Evolutionary conservation across 2,888 invertebrate species (phyloP), one percentile per base, ranked within the genome.

Genomic region (Microplitis deprimator): DNA sequence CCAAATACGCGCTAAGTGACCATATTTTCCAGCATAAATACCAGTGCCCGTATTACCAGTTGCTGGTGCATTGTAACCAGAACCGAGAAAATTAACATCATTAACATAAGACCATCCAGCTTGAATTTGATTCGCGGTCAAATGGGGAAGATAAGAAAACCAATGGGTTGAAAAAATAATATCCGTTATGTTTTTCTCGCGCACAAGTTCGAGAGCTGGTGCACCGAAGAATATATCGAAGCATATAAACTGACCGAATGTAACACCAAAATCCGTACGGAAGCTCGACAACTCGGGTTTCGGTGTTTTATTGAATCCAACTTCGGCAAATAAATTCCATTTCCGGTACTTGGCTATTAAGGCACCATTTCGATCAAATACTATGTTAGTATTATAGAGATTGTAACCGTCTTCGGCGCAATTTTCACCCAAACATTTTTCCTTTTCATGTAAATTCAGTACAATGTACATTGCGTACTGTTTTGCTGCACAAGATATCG

Each of bases 111-210:
- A 89, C 90, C 91, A 92, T 1, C 90, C 90, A 1, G 90, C 86
- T 81, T 92, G 92, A n/a, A 89, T 87, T 79, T 90, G 92, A 71
- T 93, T 91, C 71, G 94, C 93, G 92, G 94, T 94, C 71, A 95
- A 89, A 86, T 94, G 96, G 0, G 97, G 97, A 77, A 96, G 87
- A 85, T 95, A 94, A 0, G 96, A 95, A 84, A 94, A 94, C 97
- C 97, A 97, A 90, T 95, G 94, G 0, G 94, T 93, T 0, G 95
- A 92, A 82, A 93, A 95, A 1, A 94, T 89, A 10, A 96, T 88
- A 83, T 95, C 93, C 17, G 91, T 93, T 1, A 94, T 84, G 0
- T 91, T 90, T 1, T 89, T 82, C 74, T 92, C 90, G 79, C 91
- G 89, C 0, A 93, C 90, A 10, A 92, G 86, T 5, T 83, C 79